Evolutionary conservation across 2,113 vertebrate genomes (phyloP).

Genomic region (Bombycilla garrulus): DNA sequence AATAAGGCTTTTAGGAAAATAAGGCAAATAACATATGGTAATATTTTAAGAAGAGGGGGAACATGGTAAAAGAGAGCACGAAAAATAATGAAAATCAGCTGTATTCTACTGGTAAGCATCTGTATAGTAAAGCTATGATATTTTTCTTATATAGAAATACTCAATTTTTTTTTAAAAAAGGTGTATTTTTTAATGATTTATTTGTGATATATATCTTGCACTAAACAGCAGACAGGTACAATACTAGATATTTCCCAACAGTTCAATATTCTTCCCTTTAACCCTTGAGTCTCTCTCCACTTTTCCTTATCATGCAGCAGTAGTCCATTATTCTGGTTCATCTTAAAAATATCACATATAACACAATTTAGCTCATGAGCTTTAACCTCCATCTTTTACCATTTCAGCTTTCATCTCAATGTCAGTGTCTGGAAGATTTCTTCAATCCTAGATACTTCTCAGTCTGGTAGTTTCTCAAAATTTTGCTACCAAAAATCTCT

Average conservation of each 20-base stretch:
- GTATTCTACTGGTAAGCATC: slow-evolving; percentile 48
- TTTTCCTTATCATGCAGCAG: not conserved
- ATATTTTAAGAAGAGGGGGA: not conserved
- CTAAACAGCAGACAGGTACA: slow-evolving; percentile 5
- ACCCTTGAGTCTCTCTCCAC: not conserved
- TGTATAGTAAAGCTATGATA: not conserved
- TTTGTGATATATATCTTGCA: not conserved
- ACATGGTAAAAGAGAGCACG: not conserved
- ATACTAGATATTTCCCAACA: not conserved
- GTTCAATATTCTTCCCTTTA: not conserved
- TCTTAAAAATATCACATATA: not conserved
- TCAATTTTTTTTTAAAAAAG: not conserved
- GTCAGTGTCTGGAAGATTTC: not conserved
- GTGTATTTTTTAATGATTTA: not conserved
- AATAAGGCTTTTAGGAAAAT: slow-evolving; percentile 20
- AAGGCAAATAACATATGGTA: not conserved
- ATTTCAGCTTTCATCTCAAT: not conserved
- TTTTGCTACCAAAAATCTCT: not conserved
- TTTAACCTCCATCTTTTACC: not conserved
- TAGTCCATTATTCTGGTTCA: not conserved
- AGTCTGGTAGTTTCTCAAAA: not conserved
- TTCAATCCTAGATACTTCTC: not conserved
- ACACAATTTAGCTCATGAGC: not conserved
- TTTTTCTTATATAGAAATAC: not conserved
- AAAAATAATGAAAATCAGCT: slow-evolving; percentile 47